Conservation (phyloP, 2,888 invertebrate species). For the Cheilosia pagana region DNA sequence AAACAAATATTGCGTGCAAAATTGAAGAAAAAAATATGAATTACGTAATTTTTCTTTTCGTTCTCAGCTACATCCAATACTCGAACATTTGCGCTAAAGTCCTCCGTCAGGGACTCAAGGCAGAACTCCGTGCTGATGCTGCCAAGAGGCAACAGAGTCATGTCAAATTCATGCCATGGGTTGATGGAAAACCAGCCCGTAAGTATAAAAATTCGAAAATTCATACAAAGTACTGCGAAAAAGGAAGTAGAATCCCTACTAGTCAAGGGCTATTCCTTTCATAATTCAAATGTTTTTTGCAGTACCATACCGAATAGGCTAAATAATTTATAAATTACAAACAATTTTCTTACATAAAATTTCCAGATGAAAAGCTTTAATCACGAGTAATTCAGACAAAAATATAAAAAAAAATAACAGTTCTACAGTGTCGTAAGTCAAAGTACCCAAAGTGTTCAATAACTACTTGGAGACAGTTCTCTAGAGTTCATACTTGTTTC, state of each 20-base stretch:
- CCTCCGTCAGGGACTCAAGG: constrained; percentile 91
- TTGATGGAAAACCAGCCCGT: constrained; percentile 94
- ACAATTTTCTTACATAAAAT: constrained; percentile 64
- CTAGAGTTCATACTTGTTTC: constrained; percentile 18
- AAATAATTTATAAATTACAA: constrained; percentile 13
- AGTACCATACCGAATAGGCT: neutral
- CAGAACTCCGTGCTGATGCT: constrained; percentile 89
- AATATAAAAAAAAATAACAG: neutral
- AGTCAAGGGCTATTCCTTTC: neutral
- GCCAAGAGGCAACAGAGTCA: constrained; percentile 89
- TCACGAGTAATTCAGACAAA: constrained; percentile 5
- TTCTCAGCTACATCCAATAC: constrained; percentile 95
- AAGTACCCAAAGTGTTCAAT: constrained; percentile 45
- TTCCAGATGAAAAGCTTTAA: constrained; percentile 78
- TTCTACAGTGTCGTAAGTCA: constrained; percentile 59
- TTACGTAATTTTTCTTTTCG: constrained; percentile 67
- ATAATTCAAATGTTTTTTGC: constrained; percentile 3
- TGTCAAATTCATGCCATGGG: constrained; percentile 94
- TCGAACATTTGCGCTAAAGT: constrained; percentile 96
- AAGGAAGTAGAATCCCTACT: neutral
- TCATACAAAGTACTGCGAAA: constrained; percentile 13
- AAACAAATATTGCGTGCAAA: neutral
- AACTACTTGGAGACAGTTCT: constrained; percentile 27
- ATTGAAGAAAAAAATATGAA: constrained; percentile 23
- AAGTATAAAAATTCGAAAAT: constrained; percentile 83